A percentile compares a stretch with the other conserved stretches of the same genome.
Conservation (phyloP, 2,797 vertebrate species). For the Halcyon badia region DNA sequence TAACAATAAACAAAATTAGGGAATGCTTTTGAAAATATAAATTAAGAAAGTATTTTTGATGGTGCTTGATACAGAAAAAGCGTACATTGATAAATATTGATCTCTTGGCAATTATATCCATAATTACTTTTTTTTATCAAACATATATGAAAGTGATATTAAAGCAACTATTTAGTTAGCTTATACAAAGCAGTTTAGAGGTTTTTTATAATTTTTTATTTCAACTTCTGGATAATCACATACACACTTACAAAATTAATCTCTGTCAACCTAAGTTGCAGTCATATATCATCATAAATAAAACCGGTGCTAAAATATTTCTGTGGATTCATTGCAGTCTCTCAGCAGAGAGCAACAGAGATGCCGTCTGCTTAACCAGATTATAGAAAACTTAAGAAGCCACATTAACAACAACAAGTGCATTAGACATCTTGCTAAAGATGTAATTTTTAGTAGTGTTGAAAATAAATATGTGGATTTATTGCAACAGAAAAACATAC, state of each 20-base stretch:
- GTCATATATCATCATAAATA: not conserved
- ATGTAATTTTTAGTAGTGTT: not conserved
- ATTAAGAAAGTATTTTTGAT: not conserved
- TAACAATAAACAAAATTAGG: not conserved
- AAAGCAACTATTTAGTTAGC: not conserved
- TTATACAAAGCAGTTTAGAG: not conserved
- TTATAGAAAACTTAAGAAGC: not conserved
- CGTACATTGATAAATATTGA: not conserved
- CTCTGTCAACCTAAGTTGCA: not conserved
- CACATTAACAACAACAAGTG: not conserved
- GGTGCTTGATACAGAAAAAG: not conserved
- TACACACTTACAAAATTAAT: not conserved
- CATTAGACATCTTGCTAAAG: constrained; percentile 47
- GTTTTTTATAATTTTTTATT: not conserved
- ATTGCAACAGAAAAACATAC: not conserved
- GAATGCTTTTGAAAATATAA: not conserved
- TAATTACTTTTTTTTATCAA: not conserved
- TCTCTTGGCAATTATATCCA: not conserved
- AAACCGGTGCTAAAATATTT: not conserved
- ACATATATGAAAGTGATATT: accelerated
- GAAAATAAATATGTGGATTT: constrained; percentile 24
- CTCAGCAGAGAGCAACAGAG: not conserved
- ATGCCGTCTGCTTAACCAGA: not conserved
- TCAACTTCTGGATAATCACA: not conserved
- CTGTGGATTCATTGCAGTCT: not conserved